Evolutionary conservation across 2,113 vertebrate genomes (phyloP).

Genomic region (Felis chaus): DNA sequence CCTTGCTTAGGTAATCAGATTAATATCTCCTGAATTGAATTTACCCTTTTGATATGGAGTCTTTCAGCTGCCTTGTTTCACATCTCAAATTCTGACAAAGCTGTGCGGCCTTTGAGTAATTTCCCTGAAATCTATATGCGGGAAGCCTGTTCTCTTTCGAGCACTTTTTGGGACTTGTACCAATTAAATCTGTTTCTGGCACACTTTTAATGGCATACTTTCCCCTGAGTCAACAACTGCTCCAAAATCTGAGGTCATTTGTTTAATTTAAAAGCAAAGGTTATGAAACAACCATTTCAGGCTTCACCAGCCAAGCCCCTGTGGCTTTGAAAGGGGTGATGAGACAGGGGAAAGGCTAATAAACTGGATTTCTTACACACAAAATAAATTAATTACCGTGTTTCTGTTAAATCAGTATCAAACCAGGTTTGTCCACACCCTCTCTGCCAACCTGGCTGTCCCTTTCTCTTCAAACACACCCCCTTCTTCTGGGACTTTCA

Average conservation of each 20-base stretch:
- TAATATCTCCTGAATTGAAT: conserved; percentile 86
- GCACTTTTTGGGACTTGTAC: conserved; percentile 82
- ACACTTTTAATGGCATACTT: conserved; percentile 85
- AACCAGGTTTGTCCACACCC: conserved; percentile 17
- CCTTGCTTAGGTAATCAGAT: conserved; percentile 91
- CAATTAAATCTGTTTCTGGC: conserved; percentile 86
- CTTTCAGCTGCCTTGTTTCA: conserved; percentile 81
- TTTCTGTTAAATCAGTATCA: conserved; percentile 66
- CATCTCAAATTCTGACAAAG: conserved; percentile 80
- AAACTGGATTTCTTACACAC: conserved; percentile 70
- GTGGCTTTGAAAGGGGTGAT: conserved; percentile 77
- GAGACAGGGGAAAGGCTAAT: conserved; percentile 65
- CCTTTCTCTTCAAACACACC: conserved; percentile 58
- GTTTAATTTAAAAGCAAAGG: conserved; percentile 87
- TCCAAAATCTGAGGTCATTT: conserved; percentile 88
- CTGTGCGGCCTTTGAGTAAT: conserved; percentile 81
- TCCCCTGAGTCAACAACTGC: conserved; percentile 81
- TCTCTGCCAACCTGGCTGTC: conserved; percentile 17
- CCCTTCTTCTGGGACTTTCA: conserved; percentile 42
- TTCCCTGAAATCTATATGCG: conserved; percentile 87
- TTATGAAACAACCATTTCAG: conserved; percentile 84
- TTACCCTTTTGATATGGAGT: conserved; percentile 82
- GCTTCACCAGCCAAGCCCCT: conserved; percentile 79
- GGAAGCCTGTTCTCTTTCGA: conserved; percentile 82
- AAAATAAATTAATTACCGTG: conserved; percentile 76